phyloP scores from a whole-genome alignment of 2,797 vertebrate species.

The Cynopterus sphinx region DNA sequence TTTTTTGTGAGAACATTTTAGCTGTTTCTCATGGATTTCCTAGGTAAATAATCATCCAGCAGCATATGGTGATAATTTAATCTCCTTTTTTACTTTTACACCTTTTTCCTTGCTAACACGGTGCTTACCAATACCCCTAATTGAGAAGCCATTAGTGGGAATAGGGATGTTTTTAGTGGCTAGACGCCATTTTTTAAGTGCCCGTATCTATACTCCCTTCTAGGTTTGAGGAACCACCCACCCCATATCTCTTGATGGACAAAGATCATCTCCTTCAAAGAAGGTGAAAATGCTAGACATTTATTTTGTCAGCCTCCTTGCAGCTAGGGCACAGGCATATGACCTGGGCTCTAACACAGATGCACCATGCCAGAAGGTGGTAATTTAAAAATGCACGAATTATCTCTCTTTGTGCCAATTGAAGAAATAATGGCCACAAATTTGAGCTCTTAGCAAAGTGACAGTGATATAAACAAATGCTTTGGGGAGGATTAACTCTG shows the following conservation, averaged over 20 bases:
- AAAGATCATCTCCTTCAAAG: not conserved
- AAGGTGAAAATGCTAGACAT: not conserved
- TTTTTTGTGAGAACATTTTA: too few relatives aligned
- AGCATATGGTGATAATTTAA: too few relatives aligned
- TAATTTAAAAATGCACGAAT: not conserved
- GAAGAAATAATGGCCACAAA: not conserved
- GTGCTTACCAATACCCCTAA: not conserved
- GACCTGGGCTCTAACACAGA: too few relatives aligned
- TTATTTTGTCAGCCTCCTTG: not conserved
- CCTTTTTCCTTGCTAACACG: not conserved
- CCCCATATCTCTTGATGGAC: not conserved
- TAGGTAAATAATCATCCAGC: too few relatives aligned
- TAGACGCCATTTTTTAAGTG: not conserved
- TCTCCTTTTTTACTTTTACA: too few relatives aligned
- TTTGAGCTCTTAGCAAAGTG: not conserved
- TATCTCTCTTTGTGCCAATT: not conserved
- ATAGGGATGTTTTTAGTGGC: not conserved
- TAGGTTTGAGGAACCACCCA: not conserved
- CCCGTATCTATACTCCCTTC: not conserved
- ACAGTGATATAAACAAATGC: not conserved
- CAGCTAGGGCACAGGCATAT: too few relatives aligned
- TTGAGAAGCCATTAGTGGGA: not conserved
- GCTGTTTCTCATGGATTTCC: too few relatives aligned
- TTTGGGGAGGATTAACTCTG: not conserved
- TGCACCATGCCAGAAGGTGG: not conserved